Conservation (phyloP, 2,113 vertebrate species). For the Callionymus lyra region DNA sequence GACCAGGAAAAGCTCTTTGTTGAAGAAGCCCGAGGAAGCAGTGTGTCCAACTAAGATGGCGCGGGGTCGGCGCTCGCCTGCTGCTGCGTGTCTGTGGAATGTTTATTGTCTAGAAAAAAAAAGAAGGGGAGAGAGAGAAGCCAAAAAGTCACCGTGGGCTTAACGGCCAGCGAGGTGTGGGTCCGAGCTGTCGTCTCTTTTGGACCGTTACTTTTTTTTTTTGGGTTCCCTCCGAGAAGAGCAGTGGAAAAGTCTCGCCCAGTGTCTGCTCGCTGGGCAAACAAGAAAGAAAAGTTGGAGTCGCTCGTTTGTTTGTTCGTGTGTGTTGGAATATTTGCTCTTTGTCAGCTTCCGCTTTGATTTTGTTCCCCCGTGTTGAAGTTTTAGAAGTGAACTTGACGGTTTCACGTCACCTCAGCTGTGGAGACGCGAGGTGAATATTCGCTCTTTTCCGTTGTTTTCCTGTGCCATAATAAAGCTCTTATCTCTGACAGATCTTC, state of each 20-base stretch:
- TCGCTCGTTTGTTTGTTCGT: conserved; percentile 5
- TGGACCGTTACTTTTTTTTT: neutral
- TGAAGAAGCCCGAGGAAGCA: conserved; percentile 52
- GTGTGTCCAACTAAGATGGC: conserved; percentile 70
- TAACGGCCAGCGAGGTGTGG: neutral
- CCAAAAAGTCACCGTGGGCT: conserved; percentile 16
- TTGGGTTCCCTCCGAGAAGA: conserved; percentile 11
- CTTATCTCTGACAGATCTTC: too few species aligned
- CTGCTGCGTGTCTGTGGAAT: conserved; percentile 58
- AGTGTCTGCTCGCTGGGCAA: conserved; percentile 8
- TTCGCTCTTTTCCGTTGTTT: too few species aligned
- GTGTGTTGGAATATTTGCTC: conserved; percentile 15
- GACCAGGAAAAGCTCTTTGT: conserved; percentile 48
- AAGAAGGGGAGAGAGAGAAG: too few species aligned
- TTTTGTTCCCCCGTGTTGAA: conserved; percentile 10
- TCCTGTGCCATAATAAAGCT: too few species aligned
- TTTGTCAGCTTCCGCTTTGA: conserved; percentile 9
- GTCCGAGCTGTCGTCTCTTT: neutral
- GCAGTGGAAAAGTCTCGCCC: neutral
- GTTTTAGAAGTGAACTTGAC: too few species aligned
- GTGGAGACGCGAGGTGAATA: too few species aligned
- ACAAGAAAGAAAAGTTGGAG: conserved; percentile 39
- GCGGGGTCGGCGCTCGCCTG: conserved; percentile 62
- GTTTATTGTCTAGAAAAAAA: conserved; percentile 49
- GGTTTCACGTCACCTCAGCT: neutral